Percentiles rank a stretch among this genome's conserved stretches.
Evolutionary conservation across 2,888 invertebrate species (phyloP).

Genomic region (Oxystoma pomonae): DNA sequence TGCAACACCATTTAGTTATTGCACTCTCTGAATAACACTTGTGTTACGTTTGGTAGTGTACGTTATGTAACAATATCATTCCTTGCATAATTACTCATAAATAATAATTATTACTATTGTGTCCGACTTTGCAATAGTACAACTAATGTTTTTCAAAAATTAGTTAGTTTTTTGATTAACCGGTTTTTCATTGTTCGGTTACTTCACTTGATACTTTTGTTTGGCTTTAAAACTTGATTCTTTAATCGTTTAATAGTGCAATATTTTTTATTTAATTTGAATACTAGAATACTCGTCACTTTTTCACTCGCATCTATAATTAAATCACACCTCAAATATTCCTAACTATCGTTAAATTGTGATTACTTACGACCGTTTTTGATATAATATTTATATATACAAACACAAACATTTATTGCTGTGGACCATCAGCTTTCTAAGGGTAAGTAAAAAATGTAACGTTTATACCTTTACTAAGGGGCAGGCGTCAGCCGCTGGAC

Average conservation of each 20-base stretch:
- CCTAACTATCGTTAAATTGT: slow-evolving; percentile 22
- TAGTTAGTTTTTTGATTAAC: slow-evolving; percentile 42
- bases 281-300: slow-evolving; percentile 34
- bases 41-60: slow-evolving; percentile 60
- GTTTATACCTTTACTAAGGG: too few relatives aligned
- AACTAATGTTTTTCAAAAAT: slow-evolving; percentile 38
- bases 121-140: slow-evolving; percentile 47
- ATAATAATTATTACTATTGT: slow-evolving; percentile 50
- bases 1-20: slow-evolving; percentile 59
- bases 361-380: slow-evolving; percentile 22
- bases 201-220: slow-evolving; percentile 43
- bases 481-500: too few relatives aligned
- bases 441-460: slow-evolving; percentile 5
- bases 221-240: slow-evolving; percentile 46
- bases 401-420: slow-evolving; percentile 18
- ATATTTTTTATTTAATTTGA: slow-evolving; percentile 38
- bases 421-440: not conserved
- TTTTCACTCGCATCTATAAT: slow-evolving; percentile 34
- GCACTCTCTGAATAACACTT: slow-evolving; percentile 60
- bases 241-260: slow-evolving; percentile 43
- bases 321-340: slow-evolving; percentile 23
- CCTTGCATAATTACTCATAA: slow-evolving; percentile 52
- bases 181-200: slow-evolving; percentile 43
- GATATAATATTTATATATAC: slow-evolving; percentile 23
- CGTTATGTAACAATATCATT: slow-evolving; percentile 54